Evolutionary conservation across 2,797 vertebrate species (phyloP).

Genomic region (Momotus momota): DNA sequence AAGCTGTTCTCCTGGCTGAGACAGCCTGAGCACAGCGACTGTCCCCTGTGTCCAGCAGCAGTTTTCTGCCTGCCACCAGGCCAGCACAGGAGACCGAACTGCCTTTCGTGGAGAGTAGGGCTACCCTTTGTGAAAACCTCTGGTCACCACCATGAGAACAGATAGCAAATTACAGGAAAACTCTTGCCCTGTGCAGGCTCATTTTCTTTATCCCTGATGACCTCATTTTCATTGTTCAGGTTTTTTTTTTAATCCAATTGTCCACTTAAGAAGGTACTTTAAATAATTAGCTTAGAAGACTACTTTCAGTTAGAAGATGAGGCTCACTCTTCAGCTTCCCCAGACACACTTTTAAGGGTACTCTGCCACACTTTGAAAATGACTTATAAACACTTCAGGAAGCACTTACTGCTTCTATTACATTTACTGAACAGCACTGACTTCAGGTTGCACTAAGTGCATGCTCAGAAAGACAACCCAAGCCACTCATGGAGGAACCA

Average conservation of each 20-base stretch:
- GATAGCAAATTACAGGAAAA: neutral
- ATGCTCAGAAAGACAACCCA: too few species aligned
- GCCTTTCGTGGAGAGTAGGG: neutral
- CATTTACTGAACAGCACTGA: neutral
- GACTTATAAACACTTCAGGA: neutral
- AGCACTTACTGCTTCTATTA: neutral
- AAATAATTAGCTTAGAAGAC: neutral
- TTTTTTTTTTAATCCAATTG: neutral
- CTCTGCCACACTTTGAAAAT: neutral
- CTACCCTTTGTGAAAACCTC: neutral
- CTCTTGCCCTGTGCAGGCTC: neutral
- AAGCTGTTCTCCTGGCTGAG: neutral
- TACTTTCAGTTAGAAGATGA: neutral
- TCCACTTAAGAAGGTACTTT: neutral
- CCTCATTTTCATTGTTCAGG: neutral
- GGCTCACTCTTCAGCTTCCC: neutral
- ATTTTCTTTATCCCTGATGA: neutral
- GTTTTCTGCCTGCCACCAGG: neutral
- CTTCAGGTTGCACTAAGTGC: neutral
- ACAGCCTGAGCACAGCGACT: neutral
- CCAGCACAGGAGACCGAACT: neutral
- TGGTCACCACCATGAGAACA: neutral
- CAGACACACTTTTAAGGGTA: neutral
- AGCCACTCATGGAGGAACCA: too few species aligned
- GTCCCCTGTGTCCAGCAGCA: neutral